Conservation (phyloP, 2,113 vertebrate genomes). For the Otis tarda region DNA sequence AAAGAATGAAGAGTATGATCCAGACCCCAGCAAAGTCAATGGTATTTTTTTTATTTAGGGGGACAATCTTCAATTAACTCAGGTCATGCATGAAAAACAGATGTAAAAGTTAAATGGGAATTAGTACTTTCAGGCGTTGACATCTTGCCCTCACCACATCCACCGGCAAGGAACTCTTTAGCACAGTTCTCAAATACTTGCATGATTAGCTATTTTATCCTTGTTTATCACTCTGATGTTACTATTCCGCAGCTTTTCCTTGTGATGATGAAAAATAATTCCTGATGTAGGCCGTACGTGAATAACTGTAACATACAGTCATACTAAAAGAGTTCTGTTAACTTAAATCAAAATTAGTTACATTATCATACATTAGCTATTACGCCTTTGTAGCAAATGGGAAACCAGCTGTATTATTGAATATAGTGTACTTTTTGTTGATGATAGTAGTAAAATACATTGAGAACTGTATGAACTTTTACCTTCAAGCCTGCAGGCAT, state of each 20-base stretch:
- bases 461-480: not conserved
- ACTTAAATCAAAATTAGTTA: not conserved
- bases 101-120: not conserved
- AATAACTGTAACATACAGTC: not conserved
- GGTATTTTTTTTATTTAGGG: not conserved
- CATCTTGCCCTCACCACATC: not conserved
- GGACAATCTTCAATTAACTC: not conserved
- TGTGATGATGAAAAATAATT: not conserved
- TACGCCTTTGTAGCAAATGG: not conserved
- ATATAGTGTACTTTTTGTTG: not conserved
- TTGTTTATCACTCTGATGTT: not conserved
- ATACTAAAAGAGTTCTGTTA: not conserved
- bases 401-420: not conserved
- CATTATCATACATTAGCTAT: not conserved
- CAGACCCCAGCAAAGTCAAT: not conserved
- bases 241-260: not conserved
- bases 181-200: not conserved
- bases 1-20: not conserved
- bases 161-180: not conserved
- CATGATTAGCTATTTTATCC: not conserved
- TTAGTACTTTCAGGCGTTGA: not conserved
- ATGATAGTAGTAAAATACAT: not conserved
- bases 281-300: not conserved
- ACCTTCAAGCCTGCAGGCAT: not conserved
- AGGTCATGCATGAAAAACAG: not conserved